Evolutionary conservation across 2,888 invertebrate species (phyloP), one percentile per base, ranked within the genome.

Genomic region (Litoditis marina): DNA sequence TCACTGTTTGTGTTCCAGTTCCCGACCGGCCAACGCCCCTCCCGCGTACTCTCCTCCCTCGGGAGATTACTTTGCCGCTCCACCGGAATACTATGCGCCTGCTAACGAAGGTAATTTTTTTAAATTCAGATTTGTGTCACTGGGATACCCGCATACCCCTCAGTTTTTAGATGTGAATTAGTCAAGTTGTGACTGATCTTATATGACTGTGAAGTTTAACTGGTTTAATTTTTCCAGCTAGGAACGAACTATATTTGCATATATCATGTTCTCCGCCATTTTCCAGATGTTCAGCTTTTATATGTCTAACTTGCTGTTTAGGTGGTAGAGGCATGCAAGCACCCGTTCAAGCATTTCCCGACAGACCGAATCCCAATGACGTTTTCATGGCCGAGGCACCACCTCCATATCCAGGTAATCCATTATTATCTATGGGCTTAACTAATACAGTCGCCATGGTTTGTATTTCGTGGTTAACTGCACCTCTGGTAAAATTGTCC

Each of bases 1-100:
- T 11, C 11, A 11, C 39, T 16, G 39, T 16, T 39, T 39, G n/a
- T 51, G 27, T 63, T 62, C 13, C 56, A 55, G 60, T 28, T 61
- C 63, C 42, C 54, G 78, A 52, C 64, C 78, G 52, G 50, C 64
- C 52, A 68, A 77, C 65, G 63, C 82, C 63, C 77, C 84, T 79
- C 71, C 79, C 66, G 68, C 82, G 74, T 60, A 83, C 75, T 32
- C 80, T 68, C 71, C 83, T 61, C 77, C 83, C 73, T 56, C 82
- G 63, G 74, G 81, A 69, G 59, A 80, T 77, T 66, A 82, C 59
- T 79, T 69, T 56, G 54, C 71, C 11, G 73, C 78, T 13, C 77
- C 78, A 32, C 76, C 77, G 8, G 69, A 68, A 36, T 78, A 79
- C 62, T 77, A 75, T 64, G 63, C 67, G 27, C 71, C 76, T 13